Conservation (phyloP, 2,113 vertebrate species). For the Callionymus lyra region DNA sequence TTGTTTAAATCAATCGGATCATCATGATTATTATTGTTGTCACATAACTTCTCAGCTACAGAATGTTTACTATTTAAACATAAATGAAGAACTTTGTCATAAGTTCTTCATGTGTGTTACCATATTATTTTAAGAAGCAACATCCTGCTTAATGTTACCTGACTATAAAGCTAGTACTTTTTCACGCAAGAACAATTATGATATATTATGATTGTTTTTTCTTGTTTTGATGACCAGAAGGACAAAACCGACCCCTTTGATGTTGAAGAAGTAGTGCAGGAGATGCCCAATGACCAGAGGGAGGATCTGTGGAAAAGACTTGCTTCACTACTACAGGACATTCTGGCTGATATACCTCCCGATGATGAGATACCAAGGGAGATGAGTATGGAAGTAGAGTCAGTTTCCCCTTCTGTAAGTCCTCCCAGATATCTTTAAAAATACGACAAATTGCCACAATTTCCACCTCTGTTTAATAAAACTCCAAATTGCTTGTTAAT, state of each 20-base stretch:
- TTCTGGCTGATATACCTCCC: constrained; percentile 70
- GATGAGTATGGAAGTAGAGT: constrained; percentile 65
- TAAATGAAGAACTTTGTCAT: background rate
- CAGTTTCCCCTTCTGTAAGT: constrained; percentile 64
- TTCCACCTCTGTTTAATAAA: background rate
- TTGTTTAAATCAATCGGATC: too few relatives aligned
- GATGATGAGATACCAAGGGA: constrained; percentile 63
- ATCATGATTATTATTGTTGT: too few relatives aligned
- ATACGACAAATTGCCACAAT: background rate
- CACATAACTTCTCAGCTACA: too few relatives aligned
- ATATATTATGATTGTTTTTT: background rate
- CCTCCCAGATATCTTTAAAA: background rate
- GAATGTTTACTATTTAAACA: too few relatives aligned
- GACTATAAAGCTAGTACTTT: background rate
- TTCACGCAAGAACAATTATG: background rate
- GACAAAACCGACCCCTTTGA: constrained; percentile 71
- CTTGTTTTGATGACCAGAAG: constrained; percentile 57
- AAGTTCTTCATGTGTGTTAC: background rate
- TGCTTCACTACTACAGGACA: constrained; percentile 60
- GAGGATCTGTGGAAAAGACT: constrained; percentile 75
- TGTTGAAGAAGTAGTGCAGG: constrained; percentile 80
- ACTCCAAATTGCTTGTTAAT: constrained; percentile 44
- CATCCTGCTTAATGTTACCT: background rate
- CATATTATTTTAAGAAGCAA: background rate
- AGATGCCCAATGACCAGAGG: constrained; percentile 77